Evolutionary conservation across 2,888 invertebrate species (phyloP), one percentile per base, ranked within the genome.

Genomic region (Oscheius onirici): DNA sequence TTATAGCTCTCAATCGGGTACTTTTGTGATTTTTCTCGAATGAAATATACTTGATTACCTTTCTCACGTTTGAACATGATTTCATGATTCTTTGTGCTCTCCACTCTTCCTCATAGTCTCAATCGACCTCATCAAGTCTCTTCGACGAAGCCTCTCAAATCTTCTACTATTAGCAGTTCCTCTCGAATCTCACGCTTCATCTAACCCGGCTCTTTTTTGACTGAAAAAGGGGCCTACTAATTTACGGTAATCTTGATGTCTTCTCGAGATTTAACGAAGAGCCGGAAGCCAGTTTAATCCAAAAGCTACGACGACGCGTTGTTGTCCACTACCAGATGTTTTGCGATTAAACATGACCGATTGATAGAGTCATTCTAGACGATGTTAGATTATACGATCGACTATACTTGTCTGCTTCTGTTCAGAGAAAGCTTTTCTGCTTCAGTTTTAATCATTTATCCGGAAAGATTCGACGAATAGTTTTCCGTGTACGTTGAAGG

Each of bases 1-100:
- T 46, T 46, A 41, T 58, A 58, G 58, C 22, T 58, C 63, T 49
- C 46, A 44, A n/a, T 63, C 63, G 63, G 46, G 63, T 63, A 24
- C 26, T n/a, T 10, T 63, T 63, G 63, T 63, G 63, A 63, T 63
- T 55, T n/a, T 24, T 26, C n/a, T 55, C n/a, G 11, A 10, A 51
- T 11, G 17, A 51, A 11, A 24, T 22, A 24, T 11, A 20, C 20
- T 17, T 51, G 51, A 15, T 20, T 11, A 46, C 46, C 24, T 51
- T 20, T 20, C 51, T 20, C 51, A 51, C 22, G 17, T 11, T 51
- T 11, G 51, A 51, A 51, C 20, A 51, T 51, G 51, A 51, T 20
- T 22, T 51, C 51, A 51, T 11, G 11, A 22, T 51, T 1, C 20
- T 51, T 46, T 51, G 22, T 51, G 51, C 51, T 51, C 51, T 8